Conservation (phyloP, 2,113 vertebrate genomes). For the Cochlearius cochlearius region DNA sequence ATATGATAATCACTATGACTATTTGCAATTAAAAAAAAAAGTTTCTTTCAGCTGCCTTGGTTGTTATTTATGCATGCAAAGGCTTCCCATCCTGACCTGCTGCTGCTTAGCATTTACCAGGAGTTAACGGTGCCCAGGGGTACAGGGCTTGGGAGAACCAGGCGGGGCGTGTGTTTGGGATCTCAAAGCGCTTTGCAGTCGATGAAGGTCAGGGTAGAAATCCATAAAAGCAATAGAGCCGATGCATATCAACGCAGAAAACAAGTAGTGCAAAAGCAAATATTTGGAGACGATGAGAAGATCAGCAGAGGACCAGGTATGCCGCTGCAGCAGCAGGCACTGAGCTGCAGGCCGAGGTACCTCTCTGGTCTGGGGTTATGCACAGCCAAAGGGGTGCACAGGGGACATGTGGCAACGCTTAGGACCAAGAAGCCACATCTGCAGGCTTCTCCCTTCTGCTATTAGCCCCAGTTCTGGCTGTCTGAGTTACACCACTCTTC, state of each 20-base stretch:
- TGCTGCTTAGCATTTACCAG: neutral
- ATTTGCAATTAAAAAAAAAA: neutral
- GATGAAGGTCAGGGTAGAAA: neutral
- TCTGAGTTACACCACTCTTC: neutral
- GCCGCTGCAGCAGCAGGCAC: neutral
- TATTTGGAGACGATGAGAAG: neutral
- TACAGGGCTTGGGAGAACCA: neutral
- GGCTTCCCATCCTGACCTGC: neutral
- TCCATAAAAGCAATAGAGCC: neutral
- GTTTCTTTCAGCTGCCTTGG: neutral
- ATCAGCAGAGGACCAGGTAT: neutral
- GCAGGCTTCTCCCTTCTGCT: neutral
- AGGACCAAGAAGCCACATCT: neutral
- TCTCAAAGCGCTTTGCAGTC: neutral
- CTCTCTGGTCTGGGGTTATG: rapidly evolving
- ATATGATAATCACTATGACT: neutral
- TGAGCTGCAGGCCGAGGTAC: neutral
- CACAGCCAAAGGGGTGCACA: no score
- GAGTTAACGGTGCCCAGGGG: neutral
- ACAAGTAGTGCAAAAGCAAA: neutral
- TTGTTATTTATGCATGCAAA: neutral
- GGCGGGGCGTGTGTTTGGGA: neutral
- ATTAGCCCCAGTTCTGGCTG: neutral
- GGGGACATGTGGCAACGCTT: neutral
- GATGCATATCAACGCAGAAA: neutral